Evolutionary conservation across 2,888 invertebrate species (phyloP).

Genomic region (Microplitis deprimator): DNA sequence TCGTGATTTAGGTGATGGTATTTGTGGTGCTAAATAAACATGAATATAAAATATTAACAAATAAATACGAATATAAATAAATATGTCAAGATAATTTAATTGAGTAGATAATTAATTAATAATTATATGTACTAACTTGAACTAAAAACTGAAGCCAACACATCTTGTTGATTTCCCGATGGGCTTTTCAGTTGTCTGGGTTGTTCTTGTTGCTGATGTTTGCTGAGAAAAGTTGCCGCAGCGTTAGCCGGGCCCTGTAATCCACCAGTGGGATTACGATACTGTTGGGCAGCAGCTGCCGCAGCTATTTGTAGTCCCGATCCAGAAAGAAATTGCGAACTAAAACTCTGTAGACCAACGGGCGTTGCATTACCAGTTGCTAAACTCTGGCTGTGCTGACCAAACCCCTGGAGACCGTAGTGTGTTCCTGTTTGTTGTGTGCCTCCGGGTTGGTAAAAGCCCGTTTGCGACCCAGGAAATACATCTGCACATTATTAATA

Average conservation of each 20-base stretch:
- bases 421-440: constrained; percentile 69
- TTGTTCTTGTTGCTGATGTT: constrained; percentile 69
- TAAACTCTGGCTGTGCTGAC: constrained; percentile 69
- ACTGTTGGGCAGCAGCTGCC: constrained; percentile 79
- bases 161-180: constrained; percentile 71
- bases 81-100: constrained; percentile 2
- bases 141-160: constrained; percentile 75
- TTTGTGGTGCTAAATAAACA: constrained; percentile 72
- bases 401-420: constrained; percentile 71
- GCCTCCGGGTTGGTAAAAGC: constrained; percentile 70
- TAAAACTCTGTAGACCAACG: constrained; percentile 72
- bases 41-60: too few species aligned
- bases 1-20: constrained; percentile 76
- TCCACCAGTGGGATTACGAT: constrained; percentile 75
- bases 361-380: constrained; percentile 70
- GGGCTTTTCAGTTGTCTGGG: constrained; percentile 69
- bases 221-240: constrained; percentile 66
- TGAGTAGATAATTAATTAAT: constrained; percentile 4
- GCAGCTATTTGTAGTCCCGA: constrained; percentile 78
- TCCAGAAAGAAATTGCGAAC: constrained; percentile 75
- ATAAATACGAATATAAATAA: too few species aligned
- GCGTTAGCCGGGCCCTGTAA: constrained; percentile 67
- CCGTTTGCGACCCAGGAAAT: constrained; percentile 69
- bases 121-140: constrained; percentile 69
- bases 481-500: constrained; percentile 58